Evolutionary conservation across 2,888 invertebrate species (phyloP).

Genomic region (Apamea monoglypha): DNA sequence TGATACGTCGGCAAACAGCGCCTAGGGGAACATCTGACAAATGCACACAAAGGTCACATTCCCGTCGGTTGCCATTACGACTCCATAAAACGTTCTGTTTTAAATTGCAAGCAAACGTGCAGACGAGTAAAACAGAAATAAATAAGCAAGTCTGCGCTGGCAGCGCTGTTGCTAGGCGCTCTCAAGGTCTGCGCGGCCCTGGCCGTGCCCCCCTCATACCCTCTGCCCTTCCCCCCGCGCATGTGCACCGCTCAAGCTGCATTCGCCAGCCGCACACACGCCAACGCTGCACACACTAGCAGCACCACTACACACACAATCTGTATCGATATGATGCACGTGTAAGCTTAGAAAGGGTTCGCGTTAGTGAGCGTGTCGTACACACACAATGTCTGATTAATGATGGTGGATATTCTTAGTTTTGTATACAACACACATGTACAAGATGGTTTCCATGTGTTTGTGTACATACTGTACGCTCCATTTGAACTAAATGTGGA

Average conservation of each 20-base stretch:
- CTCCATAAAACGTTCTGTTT: constrained; percentile 84
- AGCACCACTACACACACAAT: constrained; percentile 46
- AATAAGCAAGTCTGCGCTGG: constrained; percentile 78
- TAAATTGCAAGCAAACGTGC: constrained; percentile 83
- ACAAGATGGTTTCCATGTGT: constrained; percentile 55
- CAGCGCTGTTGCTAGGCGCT: constrained; percentile 87
- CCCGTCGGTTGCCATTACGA: constrained; percentile 74
- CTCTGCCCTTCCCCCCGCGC: constrained; percentile 73
- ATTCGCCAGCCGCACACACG: constrained; percentile 72
- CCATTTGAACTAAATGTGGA: constrained; percentile 80
- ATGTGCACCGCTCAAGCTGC: constrained; percentile 83
- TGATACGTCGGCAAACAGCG: constrained; percentile 32
- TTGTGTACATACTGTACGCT: constrained; percentile 64
- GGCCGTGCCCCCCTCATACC: constrained; percentile 78
- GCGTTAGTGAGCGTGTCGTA: constrained; percentile 70
- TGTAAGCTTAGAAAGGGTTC: constrained; percentile 71
- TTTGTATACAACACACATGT: constrained; percentile 64
- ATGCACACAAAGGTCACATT: constrained; percentile 73
- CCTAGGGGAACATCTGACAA: constrained; percentile 68
- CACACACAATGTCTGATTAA: constrained; percentile 72
- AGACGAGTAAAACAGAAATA: constrained; percentile 87
- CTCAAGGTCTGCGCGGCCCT: constrained; percentile 87
- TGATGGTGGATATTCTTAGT: constrained; percentile 74
- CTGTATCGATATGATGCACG: constrained; percentile 61
- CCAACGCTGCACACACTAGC: constrained; percentile 58